Evolutionary conservation across 2,888 invertebrate species (phyloP), one percentile per base, ranked within the genome.

Genomic region (Uloborus plumipes): DNA sequence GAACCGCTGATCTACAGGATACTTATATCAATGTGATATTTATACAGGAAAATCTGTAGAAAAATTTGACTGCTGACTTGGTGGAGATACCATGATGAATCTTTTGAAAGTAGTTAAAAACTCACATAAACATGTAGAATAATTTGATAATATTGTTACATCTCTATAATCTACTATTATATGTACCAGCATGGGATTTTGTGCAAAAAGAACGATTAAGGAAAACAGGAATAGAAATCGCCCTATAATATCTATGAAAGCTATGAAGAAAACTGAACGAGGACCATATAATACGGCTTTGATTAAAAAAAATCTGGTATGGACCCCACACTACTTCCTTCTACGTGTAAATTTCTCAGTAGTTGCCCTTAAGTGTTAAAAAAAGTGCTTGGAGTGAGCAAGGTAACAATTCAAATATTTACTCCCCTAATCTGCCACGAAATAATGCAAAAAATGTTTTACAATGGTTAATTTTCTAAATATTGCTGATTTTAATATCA

Each of bases 11-110:
- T n/a, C n/a, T 15, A 20, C n/a, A 22, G 51, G 53, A 1, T 67
- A 53, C 53, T 53, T 67, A 15, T 67, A 22, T 53, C 51, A 67
- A n/a, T 67, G 2, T 26, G 53, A 67, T 53, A 22, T 67, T 22
- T 65, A 65, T 49, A n/a, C 65, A 39, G 65, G 65, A 65, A 65
- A 65, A 64, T 26, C 16, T 3, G 31, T 50, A 49, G 18, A 66
- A 66, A 66, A 49, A 51, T 49, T 20, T 13, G 51, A 66, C 49
- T 22, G 13, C 11, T 49, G 66, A 49, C 50, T 66, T n/a, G 66
- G 50, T 51, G 66, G 20, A 9, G 66, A 66, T 66, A 18, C 7
- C 9, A 50, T 61, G 22, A 61, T 61, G 22, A 16, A 26, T 26
- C 61, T 61, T 61, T 61, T 61, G 15, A 9, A 11, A 16, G 61